These are phyloP conservation scores for Hemitrygon akajei DNA, from an alignment of 2,797 vertebrate species.

Conservation along the genomic window DNA sequence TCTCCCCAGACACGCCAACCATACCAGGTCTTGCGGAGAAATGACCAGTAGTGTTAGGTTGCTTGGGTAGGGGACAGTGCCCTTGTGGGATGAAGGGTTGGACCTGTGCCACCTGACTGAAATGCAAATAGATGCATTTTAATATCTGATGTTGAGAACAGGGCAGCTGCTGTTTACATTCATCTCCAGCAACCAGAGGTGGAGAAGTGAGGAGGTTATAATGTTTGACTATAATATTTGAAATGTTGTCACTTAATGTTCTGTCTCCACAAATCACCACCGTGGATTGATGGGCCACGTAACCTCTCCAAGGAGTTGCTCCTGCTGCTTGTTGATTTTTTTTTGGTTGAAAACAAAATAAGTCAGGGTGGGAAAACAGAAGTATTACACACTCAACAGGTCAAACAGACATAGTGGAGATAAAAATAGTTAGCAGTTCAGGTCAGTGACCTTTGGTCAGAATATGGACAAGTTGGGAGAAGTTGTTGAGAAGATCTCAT, in stretches of 20 bases:
- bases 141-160: background rate
- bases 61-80: background rate
- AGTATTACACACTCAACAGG: no score
- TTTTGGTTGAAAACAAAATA: no score
- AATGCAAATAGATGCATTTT: background rate
- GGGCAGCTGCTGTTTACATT: background rate
- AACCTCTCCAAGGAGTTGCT: background rate
- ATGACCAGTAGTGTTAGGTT: background rate
- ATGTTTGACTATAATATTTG: background rate
- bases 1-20: background rate
- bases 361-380: no score
- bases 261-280: background rate
- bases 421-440: no score
- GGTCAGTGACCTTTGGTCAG: no score
- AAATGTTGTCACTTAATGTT: background rate
- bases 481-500: no score
- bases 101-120: background rate
- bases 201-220: background rate
- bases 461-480: no score
- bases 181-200: background rate
- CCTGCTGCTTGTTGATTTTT: background rate
- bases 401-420: no score
- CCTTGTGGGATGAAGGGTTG: background rate
- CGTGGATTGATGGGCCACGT: background rate
- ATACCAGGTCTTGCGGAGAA: background rate